These are phyloP conservation scores for Chloropsis cyanopogon DNA, from an alignment of 2,113 vertebrate species.

Conservation along the genomic window DNA sequence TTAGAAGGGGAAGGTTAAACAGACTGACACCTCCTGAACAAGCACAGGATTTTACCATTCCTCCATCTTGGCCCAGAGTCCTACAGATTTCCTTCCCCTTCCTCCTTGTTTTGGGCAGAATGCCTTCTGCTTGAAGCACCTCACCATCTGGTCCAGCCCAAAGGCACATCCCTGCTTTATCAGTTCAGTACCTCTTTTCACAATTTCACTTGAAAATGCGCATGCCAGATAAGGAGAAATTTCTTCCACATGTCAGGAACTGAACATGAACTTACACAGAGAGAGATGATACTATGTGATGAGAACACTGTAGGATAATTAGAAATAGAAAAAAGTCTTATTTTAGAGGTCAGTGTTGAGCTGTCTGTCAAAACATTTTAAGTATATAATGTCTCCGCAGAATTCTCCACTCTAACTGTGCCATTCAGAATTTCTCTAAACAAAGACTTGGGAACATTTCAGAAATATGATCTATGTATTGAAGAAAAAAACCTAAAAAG, in stretches of 20 bases:
- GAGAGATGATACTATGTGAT: not conserved
- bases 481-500: not conserved
- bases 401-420: not conserved
- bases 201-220: not conserved
- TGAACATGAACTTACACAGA: not conserved
- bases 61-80: not conserved
- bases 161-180: not conserved
- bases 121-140: not conserved
- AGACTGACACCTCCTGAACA: not conserved
- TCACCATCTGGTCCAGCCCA: not conserved
- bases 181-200: slow-evolving; percentile 6
- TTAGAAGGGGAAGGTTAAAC: not conserved
- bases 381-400: not conserved
- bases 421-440: not conserved
- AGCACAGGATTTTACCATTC: not conserved
- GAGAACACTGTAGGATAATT: not conserved
- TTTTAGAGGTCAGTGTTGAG: not conserved
- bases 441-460: not conserved
- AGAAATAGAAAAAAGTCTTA: not conserved
- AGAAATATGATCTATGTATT: not conserved
- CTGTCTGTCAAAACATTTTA: not conserved
- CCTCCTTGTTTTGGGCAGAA: not conserved
- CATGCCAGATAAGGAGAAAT: slow-evolving; percentile 6
- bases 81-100: not conserved
- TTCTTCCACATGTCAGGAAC: slow-evolving; percentile 22